These are phyloP conservation scores for Siphamia tubifer DNA, from an alignment of 2,113 vertebrate genomes.

Conservation along the genomic window DNA sequence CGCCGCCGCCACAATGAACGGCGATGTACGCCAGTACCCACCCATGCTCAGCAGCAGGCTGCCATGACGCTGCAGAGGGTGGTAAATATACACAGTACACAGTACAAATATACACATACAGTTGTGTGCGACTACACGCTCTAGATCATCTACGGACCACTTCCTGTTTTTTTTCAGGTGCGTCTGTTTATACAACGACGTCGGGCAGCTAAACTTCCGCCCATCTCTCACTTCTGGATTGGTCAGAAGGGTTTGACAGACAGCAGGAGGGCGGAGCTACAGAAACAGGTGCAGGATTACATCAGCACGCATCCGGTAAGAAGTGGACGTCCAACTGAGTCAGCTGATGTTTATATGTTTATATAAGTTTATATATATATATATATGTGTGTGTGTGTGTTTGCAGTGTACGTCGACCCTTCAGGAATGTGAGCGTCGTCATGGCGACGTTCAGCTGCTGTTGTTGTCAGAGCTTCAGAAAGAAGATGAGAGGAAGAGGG, in stretches of 20 bases:
- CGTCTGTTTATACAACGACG: conserved; percentile 83
- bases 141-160: neutral
- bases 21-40: conserved; percentile 75
- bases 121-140: neutral
- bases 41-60: conserved; percentile 80
- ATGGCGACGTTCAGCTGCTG: conserved; percentile 61
- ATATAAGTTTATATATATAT: no score
- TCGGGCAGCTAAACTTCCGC: conserved; percentile 57
- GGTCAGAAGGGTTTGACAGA: conserved; percentile 82
- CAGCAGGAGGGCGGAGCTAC: conserved; percentile 81
- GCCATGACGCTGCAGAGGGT: conserved; percentile 89
- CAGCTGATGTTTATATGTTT: neutral
- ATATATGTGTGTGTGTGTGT: neutral
- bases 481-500: conserved; percentile 19
- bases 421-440: conserved; percentile 42
- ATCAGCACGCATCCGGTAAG: conserved; percentile 83
- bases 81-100: conserved; percentile 70
- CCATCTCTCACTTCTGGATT: conserved; percentile 74
- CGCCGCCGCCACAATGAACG: conserved; percentile 80
- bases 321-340: no score
- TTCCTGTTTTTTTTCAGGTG: conserved; percentile 68
- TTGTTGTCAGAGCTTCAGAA: conserved; percentile 34
- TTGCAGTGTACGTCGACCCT: conserved; percentile 22
- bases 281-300: conserved; percentile 86
- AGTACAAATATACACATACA: neutral